These are phyloP conservation scores for Eremophila alpestris DNA, from an alignment of 2,797 vertebrate genomes.

Conservation along the genomic window DNA sequence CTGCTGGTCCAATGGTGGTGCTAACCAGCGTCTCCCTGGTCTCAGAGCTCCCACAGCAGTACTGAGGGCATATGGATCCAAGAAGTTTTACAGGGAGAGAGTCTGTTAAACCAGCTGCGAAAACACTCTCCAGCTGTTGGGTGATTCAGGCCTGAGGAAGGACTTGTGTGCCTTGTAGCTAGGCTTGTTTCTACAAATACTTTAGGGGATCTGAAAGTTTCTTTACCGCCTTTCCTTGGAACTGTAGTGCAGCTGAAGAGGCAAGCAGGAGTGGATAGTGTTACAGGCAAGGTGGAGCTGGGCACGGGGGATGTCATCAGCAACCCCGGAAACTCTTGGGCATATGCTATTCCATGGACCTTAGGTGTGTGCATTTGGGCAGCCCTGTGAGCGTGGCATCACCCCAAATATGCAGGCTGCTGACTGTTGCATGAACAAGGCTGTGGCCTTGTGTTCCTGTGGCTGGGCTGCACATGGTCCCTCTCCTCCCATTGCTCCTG, in stretches of 20 bases:
- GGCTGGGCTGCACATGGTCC: not conserved
- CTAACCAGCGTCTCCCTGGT: not conserved
- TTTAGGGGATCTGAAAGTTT: not conserved
- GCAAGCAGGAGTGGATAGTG: not conserved
- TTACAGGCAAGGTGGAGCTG: not conserved
- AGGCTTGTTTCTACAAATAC: not conserved
- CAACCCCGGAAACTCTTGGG: fast-evolving
- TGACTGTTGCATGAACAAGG: fast-evolving
- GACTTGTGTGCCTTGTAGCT: not conserved
- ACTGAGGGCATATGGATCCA: not conserved
- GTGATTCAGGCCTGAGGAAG: not conserved
- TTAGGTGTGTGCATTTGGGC: not conserved
- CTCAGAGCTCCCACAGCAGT: not conserved
- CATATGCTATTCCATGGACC: not conserved
- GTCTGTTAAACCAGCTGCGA: not conserved
- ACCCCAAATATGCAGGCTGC: not conserved
- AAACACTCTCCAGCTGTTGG: not conserved
- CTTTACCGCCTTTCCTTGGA: not conserved
- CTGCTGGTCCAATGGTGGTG: fast-evolving
- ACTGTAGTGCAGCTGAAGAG: not conserved
- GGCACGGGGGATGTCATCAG: fast-evolving
- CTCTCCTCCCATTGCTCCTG: not conserved
- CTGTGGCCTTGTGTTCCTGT: not conserved
- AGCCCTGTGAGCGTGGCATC: fast-evolving
- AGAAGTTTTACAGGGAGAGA: fast-evolving